phyloP scores from a whole-genome alignment of 2,888 invertebrate species.

The Chesias legatella region DNA sequence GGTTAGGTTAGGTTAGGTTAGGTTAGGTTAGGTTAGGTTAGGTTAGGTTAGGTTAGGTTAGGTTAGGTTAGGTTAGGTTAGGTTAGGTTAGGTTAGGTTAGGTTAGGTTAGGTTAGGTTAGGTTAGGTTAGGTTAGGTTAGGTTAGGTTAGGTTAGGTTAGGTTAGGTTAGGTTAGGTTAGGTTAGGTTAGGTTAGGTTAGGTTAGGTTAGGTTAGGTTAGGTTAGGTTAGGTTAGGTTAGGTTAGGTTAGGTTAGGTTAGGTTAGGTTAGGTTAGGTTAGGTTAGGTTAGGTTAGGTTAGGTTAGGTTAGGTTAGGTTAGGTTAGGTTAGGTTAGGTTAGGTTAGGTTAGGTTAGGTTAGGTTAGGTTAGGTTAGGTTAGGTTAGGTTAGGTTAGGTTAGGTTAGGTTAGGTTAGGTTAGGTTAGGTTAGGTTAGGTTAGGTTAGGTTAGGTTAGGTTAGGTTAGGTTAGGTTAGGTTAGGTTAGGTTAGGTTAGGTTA shows the following conservation, averaged over 20 bases:
- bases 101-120: constrained; percentile 14
- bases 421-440: too few species aligned
- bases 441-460: too few species aligned
- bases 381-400: too few species aligned
- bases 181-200: constrained; percentile 18
- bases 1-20: constrained; percentile 22
- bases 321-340: constrained; percentile 18
- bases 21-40: constrained; percentile 24
- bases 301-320: constrained; percentile 13
- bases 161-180: constrained; percentile 25
- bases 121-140: constrained; percentile 21
- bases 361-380: too few species aligned
- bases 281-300: constrained; percentile 13
- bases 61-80: constrained; percentile 20
- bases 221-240: constrained; percentile 17
- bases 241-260: constrained; percentile 17
- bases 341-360: too few species aligned
- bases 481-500: too few species aligned
- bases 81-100: constrained; percentile 19
- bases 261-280: constrained; percentile 20
- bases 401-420: too few species aligned
- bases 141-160: constrained; percentile 24
- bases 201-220: constrained; percentile 20
- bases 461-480: too few species aligned
- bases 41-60: constrained; percentile 19